Percentiles rank a stretch among this genome's conserved stretches.
Evolutionary conservation across 2,888 invertebrate genomes (phyloP).

Genomic region (Machimus rusticus): DNA sequence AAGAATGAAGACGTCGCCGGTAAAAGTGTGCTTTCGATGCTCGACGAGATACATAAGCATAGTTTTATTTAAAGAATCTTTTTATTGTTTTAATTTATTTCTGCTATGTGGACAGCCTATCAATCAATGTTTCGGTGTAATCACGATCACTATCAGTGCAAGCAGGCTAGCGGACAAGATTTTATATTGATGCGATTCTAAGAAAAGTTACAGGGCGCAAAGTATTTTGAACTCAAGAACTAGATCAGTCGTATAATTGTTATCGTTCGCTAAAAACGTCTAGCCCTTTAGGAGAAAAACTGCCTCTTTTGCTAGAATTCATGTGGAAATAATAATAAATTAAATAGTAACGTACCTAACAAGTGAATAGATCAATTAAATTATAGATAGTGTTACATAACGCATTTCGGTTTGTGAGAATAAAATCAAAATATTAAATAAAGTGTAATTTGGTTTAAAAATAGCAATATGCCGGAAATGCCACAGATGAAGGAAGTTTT

Average conservation of each 20-base stretch:
- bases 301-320: background rate
- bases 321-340: background rate
- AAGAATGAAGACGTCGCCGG: background rate
- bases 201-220: background rate
- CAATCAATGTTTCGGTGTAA: background rate
- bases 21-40: background rate
- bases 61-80: slow-evolving; percentile 16
- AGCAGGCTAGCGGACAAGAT: background rate
- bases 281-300: background rate
- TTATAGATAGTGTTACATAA: background rate
- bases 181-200: background rate
- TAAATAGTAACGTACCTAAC: background rate
- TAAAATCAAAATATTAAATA: background rate
- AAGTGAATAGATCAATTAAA: background rate
- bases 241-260: slow-evolving; percentile 30
- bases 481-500: background rate
- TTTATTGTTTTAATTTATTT: background rate
- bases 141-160: background rate
- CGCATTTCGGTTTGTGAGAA: background rate
- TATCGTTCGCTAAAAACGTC: background rate
- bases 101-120: background rate
- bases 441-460: background rate
- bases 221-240: slow-evolving; percentile 25
- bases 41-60: background rate
- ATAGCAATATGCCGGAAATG: background rate